These are phyloP conservation scores for Bombylius discolor DNA, from an alignment of 2,888 invertebrate species.

Conservation along the genomic window DNA sequence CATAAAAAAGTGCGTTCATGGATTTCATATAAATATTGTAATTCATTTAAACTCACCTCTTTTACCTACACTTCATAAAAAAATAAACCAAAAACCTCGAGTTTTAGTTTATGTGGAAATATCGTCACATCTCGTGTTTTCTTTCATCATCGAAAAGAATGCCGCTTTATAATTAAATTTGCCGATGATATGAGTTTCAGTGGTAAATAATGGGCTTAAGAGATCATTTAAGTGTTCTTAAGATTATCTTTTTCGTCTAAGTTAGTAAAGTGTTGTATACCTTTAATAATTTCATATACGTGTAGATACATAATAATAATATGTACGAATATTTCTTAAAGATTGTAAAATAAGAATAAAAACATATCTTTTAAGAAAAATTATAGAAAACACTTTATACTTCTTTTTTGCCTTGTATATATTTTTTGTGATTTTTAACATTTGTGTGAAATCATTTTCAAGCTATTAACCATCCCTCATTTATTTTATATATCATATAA, in stretches of 20 bases:
- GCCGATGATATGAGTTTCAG: conserved; percentile 16
- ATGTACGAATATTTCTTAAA: too few species aligned
- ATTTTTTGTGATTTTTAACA: too few species aligned
- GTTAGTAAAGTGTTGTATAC: not conserved
- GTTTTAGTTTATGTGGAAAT: not conserved
- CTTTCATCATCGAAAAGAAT: conserved; percentile 13
- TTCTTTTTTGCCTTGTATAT: too few species aligned
- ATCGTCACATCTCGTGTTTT: conserved; percentile 13
- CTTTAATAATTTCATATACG: not conserved
- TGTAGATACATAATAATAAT: too few species aligned
- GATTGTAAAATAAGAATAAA: too few species aligned
- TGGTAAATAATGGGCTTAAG: conserved; percentile 14
- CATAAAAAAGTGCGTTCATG: too few species aligned
- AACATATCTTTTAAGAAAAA: too few species aligned
- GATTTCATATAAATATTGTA: too few species aligned
- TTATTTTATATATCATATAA: not conserved
- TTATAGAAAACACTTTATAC: too few species aligned
- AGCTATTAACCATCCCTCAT: conserved; percentile 1
- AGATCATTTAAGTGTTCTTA: conserved; percentile 12
- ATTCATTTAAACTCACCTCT: too few species aligned
- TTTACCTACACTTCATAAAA: too few species aligned
- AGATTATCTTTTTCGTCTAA: conserved; percentile 9
- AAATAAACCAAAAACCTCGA: too few species aligned
- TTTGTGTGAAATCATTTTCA: conserved; percentile 7
- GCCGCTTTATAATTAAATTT: conserved; percentile 16